Evolutionary conservation across 1,140 invertebrate species (phyloP).

Genomic region (Hylyphantes graminicola): DNA sequence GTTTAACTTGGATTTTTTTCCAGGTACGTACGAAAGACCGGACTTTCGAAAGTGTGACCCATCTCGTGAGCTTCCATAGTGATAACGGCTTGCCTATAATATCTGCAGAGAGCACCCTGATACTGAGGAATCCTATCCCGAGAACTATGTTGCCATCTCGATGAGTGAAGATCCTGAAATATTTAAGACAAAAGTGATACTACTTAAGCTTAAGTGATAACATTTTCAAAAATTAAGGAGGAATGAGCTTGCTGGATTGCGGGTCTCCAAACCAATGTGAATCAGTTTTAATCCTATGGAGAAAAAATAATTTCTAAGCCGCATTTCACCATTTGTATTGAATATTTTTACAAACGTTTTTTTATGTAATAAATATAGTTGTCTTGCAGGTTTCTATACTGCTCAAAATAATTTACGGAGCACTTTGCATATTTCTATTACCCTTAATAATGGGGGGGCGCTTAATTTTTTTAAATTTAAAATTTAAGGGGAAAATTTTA

Average conservation of each 20-base stretch:
- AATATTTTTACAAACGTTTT: no score
- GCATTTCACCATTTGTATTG: no score
- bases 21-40: constrained; percentile 93
- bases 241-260: neutral
- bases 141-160: constrained; percentile 49
- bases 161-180: constrained; percentile 9
- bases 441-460: no score
- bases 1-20: neutral
- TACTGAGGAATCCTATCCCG: constrained; percentile 71
- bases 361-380: no score
- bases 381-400: no score
- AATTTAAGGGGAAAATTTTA: no score
- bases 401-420: no score
- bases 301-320: no score
- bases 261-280: no score
- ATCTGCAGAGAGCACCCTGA: constrained; percentile 89
- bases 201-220: constrained; percentile 37
- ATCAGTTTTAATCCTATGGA: no score
- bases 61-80: constrained; percentile 95
- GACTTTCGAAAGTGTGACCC: constrained; percentile 95
- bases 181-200: constrained; percentile 44
- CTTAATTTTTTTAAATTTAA: no score
- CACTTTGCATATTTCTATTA: no score
- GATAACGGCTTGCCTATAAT: constrained; percentile 94
- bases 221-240: neutral